Evolutionary conservation across 2,797 vertebrate genomes (phyloP).

Genomic region (Gambusia yucatana): DNA sequence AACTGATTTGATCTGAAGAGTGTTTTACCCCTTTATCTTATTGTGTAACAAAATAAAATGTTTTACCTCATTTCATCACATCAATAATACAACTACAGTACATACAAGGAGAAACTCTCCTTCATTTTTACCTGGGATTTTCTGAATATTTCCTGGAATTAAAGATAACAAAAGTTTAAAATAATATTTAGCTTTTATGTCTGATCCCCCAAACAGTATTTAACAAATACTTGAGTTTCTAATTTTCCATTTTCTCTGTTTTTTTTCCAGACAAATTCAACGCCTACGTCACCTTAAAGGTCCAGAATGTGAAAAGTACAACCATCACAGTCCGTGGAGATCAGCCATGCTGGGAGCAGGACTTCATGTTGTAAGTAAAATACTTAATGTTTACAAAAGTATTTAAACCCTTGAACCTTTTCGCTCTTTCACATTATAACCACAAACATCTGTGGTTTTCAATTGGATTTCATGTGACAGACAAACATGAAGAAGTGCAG

Average conservation of each 20-base stretch:
- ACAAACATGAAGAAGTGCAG: background rate
- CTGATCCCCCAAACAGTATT: background rate
- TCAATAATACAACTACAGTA: background rate
- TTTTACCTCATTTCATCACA: background rate
- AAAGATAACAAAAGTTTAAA: background rate
- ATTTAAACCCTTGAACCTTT: background rate
- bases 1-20: background rate
- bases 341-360: slow-evolving; percentile 97
- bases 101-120: background rate
- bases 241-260: background rate
- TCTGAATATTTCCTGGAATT: background rate
- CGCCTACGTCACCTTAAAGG: slow-evolving; percentile 94
- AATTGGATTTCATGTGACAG: background rate
- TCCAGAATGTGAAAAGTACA: slow-evolving; percentile 98
- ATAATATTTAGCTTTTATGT: background rate
- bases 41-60: background rate
- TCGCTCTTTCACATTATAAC: background rate
- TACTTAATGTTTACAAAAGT: background rate
- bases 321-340: slow-evolving; percentile 92
- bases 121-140: background rate
- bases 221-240: background rate
- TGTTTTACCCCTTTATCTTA: background rate
- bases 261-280: slow-evolving; percentile 91
- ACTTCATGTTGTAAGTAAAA: slow-evolving; percentile 98
- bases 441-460: background rate